Evolutionary conservation across 2,113 vertebrate genomes (phyloP), one percentile per base, ranked within the genome.

Genomic region (Ploceus nigricollis): DNA sequence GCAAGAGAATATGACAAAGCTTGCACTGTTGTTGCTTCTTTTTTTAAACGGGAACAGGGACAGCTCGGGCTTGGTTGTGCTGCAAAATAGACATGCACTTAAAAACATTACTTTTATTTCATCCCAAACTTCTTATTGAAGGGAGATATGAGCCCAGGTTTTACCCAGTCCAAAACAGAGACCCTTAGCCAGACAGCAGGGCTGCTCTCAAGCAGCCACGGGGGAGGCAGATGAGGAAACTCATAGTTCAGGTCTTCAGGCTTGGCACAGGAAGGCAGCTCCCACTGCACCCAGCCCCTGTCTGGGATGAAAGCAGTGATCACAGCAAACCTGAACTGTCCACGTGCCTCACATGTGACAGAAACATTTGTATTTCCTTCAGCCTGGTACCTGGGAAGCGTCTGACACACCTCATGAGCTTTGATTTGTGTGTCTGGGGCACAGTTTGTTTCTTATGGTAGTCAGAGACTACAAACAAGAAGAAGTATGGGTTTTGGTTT

Each of bases 1-100:
- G 15, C 63, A 82, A 65, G 28, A 35, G 35, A 93, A 93, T 81
- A 93, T 64, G 75, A 72, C 56, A 83, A 83, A 73, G 54, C 66
- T 90, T 88, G 51, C 30, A 19, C 42, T 85, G 42, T 37, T 78
- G 17, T 70, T 48, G 53, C 70, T 79, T 82, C 37, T 75, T 71
- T 65, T 57, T 76, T 63, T 63, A 17, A 80, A 80, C 27, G 63
- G 37, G 12, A 73, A 42, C 44, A 60, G 24, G 42, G 47, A 54
- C 35, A 81, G 16, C 44, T 91, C 8, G 2, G 60, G 48, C 76
- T 63, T 71, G 27, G 22, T 56, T 64, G 40, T 11, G 27, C 33
- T 71, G 73, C 18, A 51, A 82, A 78, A 31, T 14, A 75, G 35
- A 56, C 14, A 21, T 23, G 24, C 2, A 3, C 45, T 82, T 81